These are phyloP conservation scores for Cartodere bifasciata DNA, from an alignment of 2,888 invertebrate species.

Conservation along the genomic window DNA sequence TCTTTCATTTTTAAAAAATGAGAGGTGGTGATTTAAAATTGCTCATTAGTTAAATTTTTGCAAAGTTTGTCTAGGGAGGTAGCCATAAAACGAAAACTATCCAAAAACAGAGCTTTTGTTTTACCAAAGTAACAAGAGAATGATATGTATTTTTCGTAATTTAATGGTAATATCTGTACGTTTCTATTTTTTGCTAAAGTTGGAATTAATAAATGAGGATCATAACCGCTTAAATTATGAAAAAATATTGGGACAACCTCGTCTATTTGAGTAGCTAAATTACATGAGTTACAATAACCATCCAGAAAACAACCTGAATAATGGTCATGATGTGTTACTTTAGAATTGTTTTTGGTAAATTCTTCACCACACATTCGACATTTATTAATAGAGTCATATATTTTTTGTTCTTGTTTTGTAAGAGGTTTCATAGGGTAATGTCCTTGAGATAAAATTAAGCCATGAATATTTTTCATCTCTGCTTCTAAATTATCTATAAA, in stretches of 20 bases:
- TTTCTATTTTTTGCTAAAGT: conserved; percentile 3
- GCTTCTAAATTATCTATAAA: too few species aligned
- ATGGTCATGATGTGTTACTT: conserved; percentile 1
- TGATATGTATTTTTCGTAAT: conserved; percentile 9
- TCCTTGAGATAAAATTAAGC: too few species aligned
- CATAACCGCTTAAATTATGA: conserved; percentile 5
- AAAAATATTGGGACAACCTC: conserved; percentile 1
- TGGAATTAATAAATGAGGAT: conserved; percentile 10
- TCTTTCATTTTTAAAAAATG: too few species aligned
- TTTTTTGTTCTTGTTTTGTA: background rate
- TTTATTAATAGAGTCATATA: background rate
- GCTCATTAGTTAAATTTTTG: conserved; percentile 5
- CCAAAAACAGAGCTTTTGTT: conserved; percentile 8
- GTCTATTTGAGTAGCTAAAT: background rate
- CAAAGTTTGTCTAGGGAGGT: conserved; percentile 6
- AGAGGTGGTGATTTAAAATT: too few species aligned
- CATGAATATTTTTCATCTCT: too few species aligned
- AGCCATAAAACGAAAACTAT: conserved; percentile 8
- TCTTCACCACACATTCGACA: conserved; percentile 1
- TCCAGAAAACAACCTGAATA: background rate
- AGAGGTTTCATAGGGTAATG: conserved; percentile 1
- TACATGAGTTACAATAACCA: background rate
- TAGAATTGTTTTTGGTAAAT: conserved; percentile 3
- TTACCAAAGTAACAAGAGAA: background rate
- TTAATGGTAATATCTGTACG: conserved; percentile 8